Percentiles rank a stretch among this genome's conserved stretches.
Conservation (phyloP, 2,113 vertebrate genomes). For the Probosciger aterrimus region DNA sequence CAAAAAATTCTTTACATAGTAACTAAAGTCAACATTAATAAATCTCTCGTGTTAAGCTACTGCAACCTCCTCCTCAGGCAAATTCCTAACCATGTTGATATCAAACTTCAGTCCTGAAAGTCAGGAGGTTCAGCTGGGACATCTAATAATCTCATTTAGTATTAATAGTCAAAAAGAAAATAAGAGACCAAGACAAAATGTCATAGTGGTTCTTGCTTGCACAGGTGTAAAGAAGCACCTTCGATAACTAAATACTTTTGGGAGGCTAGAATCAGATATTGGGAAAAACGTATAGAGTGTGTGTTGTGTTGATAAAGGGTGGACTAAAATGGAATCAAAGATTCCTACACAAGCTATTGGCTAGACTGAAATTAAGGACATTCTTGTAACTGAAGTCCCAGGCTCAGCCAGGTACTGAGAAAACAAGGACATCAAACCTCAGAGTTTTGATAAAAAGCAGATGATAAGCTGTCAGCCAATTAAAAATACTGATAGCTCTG, state of each 20-base stretch:
- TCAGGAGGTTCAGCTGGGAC: background rate
- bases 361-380: background rate
- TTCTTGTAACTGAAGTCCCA: background rate
- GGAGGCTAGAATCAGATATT: background rate
- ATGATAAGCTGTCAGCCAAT: background rate
- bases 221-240: background rate
- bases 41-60: constrained; percentile 18
- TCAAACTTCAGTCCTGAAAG: background rate
- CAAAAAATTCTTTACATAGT: constrained; percentile 45
- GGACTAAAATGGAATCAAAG: background rate
- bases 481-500: background rate
- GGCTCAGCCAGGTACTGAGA: background rate
- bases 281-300: background rate
- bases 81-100: constrained; percentile 49
- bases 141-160: background rate
- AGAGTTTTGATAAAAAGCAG: background rate
- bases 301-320: background rate
- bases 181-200: background rate
- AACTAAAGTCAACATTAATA: constrained; percentile 39
- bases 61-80: constrained; percentile 13
- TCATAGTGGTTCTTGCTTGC: background rate
- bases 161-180: background rate
- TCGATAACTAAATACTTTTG: background rate
- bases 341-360: background rate
- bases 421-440: background rate